Evolutionary conservation across 2,113 vertebrate genomes (phyloP), one percentile per base, ranked within the genome.

Genomic region (Butorides virescens): DNA sequence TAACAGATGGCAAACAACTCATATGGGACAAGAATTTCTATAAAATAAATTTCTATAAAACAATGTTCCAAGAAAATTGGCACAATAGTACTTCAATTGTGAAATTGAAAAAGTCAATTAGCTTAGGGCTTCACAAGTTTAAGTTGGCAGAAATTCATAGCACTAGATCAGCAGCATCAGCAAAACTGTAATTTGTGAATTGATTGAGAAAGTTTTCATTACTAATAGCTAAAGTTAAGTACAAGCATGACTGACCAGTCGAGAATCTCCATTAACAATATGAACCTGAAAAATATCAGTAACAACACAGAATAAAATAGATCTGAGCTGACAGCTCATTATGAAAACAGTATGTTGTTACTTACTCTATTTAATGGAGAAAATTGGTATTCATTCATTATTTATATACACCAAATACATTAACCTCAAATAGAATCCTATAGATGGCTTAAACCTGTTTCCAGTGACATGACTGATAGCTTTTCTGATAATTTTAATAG

Each of bases 31-130:
- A 16, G 2, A 79, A 56, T 49, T 42, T 92, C 70, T 76, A 80
- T 37, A 96, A 85, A 93, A 90, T 58, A 91, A 86, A 56, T 49
- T 42, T 92, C 70, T 76, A 80, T 37, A 96, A 85, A 93, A 90
- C 53, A 91, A 86, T 20, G 39, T 62, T 79, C 55, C 49, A 88
- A 94, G 53, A 90, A 95, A 85, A 66, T 23, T 89, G 70, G 66
- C 85, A 94, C 65, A 89, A 56, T 94, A 79, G 73, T 88, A 92
- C 67, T 92, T 88, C 81, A 91, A 29, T 85, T 82, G 77, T 88
- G 66, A 95, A 95, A 96, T 19, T 82, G 77, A 76, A 91, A 63
- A 95, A 90, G 77, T 84, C 77, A 90, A 86, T 96, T 95, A 96
- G 73, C 59, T 88, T 56, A 85, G 47, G 58, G 68, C 62, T 95